These are phyloP conservation scores for Frieseomelitta varia DNA, from an alignment of 1,140 invertebrate species.

Conservation along the genomic window DNA sequence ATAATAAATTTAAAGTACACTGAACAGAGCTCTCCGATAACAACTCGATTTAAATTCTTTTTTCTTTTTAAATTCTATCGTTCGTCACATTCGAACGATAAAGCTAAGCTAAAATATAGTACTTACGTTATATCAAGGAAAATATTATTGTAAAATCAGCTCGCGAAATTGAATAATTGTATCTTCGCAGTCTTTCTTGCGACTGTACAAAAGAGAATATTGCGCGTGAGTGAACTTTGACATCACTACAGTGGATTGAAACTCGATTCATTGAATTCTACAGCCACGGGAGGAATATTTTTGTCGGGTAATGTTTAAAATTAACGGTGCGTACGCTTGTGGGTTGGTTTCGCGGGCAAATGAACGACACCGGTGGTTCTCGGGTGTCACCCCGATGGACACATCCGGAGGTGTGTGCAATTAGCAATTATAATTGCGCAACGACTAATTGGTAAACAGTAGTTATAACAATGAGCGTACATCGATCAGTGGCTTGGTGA, in stretches of 20 bases:
- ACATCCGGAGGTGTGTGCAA: constrained; percentile 34
- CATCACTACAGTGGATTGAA: not conserved
- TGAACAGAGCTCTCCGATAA: too few relatives aligned
- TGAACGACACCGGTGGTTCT: too few relatives aligned
- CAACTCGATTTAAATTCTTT: too few relatives aligned
- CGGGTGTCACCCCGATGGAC: not conserved
- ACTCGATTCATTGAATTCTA: not conserved
- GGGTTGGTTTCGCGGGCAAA: not conserved
- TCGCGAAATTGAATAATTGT: too few relatives aligned
- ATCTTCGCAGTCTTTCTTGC: too few relatives aligned
- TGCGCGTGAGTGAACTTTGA: not conserved
- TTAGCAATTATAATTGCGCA: constrained; percentile 64
- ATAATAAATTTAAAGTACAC: too few relatives aligned
- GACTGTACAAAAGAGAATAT: too few relatives aligned
- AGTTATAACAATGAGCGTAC: constrained; percentile 56
- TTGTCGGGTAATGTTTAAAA: constrained; percentile 42
- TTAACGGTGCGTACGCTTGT: constrained; percentile 27
- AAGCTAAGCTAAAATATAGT: too few relatives aligned
- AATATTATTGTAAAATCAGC: too few relatives aligned
- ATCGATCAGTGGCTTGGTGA: constrained; percentile 49
- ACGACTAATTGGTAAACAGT: constrained; percentile 64
- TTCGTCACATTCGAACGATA: too few relatives aligned
- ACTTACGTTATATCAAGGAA: too few relatives aligned
- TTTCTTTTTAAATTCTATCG: too few relatives aligned
- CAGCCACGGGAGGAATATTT: not conserved